phyloP scores from a whole-genome alignment of 2,888 invertebrate species.

The Drosophila austrosaltans region DNA sequence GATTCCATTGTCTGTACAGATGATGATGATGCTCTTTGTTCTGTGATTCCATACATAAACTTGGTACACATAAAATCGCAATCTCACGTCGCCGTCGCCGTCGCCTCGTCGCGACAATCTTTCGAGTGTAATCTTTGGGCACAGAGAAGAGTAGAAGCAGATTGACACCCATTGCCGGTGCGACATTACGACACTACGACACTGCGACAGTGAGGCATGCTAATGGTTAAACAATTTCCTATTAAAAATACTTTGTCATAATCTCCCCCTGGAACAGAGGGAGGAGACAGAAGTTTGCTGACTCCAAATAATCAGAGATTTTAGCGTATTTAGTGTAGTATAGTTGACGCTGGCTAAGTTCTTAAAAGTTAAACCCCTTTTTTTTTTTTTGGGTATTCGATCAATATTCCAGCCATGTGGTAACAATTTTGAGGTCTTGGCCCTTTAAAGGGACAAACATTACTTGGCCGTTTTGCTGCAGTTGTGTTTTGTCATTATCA shows the following conservation, averaged over 20 bases:
- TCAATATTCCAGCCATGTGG: neutral
- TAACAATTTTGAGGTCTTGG: too few species aligned
- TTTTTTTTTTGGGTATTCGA: neutral
- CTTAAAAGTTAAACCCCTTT: too few species aligned
- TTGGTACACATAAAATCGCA: constrained; percentile 71
- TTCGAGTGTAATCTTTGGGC: constrained; percentile 59
- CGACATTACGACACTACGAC: too few species aligned
- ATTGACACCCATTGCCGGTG: constrained; percentile 32
- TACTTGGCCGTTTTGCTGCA: constrained; percentile 18
- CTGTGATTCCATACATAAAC: constrained; percentile 40
- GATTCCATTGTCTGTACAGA: neutral
- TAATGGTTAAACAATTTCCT: constrained; percentile 59
- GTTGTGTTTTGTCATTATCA: constrained; percentile 27
- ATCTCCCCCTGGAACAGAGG: neutral
- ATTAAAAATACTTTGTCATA: constrained; percentile 45
- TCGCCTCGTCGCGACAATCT: constrained; percentile 48
- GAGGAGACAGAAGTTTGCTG: too few species aligned
- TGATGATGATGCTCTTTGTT: constrained; percentile 23
- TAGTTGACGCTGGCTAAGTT: too few species aligned
- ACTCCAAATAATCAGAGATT: constrained; percentile 19
- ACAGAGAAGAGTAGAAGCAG: neutral
- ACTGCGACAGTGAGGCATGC: constrained; percentile 13
- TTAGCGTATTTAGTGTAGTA: neutral
- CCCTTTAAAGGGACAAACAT: constrained; percentile 4
- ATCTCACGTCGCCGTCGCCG: constrained; percentile 68